Percentiles rank a stretch among this genome's conserved stretches.
Evolutionary conservation across 2,113 vertebrate species (phyloP).

Genomic region (Reinhardtius hippoglossoides): DNA sequence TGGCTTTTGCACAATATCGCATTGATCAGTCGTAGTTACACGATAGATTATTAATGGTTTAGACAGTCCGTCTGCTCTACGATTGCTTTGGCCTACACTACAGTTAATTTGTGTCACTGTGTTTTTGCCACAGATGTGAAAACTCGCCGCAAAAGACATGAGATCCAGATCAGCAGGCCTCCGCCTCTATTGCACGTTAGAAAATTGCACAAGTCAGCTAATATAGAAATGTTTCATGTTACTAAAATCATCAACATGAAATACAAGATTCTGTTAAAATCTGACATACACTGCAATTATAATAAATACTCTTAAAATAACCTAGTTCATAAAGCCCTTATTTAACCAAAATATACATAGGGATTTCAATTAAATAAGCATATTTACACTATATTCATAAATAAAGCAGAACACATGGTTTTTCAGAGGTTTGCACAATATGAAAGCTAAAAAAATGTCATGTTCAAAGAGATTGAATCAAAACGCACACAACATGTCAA

Average conservation of each 20-base stretch:
- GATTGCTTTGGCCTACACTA: conserved; percentile 1
- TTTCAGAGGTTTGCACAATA: conserved; percentile 27
- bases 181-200: conserved; percentile 32
- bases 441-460: conserved; percentile 12
- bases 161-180: background rate
- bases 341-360: conserved; percentile 54
- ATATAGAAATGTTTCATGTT: conserved; percentile 15
- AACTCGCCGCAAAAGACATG: too few species aligned
- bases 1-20: background rate
- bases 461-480: conserved; percentile 7
- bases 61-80: background rate
- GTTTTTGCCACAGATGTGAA: background rate
- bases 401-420: conserved; percentile 31
- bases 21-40: background rate
- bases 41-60: background rate
- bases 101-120: background rate
- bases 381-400: conserved; percentile 59
- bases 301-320: conserved; percentile 45
- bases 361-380: conserved; percentile 44
- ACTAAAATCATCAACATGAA: conserved; percentile 35
- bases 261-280: conserved; percentile 29
- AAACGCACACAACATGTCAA: conserved; percentile 23
- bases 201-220: conserved; percentile 25
- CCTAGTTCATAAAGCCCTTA: conserved; percentile 69
- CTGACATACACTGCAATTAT: conserved; percentile 15